phyloP scores from a whole-genome alignment of 2,888 invertebrate species.

The Ernsta delagoae region DNA sequence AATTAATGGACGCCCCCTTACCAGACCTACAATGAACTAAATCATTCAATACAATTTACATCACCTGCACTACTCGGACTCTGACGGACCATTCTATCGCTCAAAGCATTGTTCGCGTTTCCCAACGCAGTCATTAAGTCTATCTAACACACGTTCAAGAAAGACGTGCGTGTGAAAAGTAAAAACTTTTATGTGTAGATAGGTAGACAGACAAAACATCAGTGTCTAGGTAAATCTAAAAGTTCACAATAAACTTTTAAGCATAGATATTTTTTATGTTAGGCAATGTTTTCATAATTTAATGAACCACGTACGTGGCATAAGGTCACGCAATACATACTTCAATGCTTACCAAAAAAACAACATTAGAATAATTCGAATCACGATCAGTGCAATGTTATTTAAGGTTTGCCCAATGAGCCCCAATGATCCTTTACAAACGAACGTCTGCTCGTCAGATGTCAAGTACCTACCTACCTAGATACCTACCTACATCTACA shows the following conservation, averaged over 20 bases:
- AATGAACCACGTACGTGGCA: not conserved
- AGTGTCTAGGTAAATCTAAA: too few species aligned
- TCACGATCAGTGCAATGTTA: conserved; percentile 43
- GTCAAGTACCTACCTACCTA: not conserved
- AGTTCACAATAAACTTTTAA: too few species aligned
- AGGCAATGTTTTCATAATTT: not conserved
- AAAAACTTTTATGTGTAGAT: not conserved
- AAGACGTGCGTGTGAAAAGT: conserved; percentile 18
- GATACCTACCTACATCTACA: too few species aligned
- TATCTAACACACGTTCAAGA: conserved; percentile 12
- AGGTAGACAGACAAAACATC: too few species aligned
- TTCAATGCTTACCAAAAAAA: conserved; percentile 40
- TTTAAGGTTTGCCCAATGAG: conserved; percentile 42
- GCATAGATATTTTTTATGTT: not conserved
- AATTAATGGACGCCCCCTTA: too few species aligned
- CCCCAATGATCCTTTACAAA: conserved; percentile 22
- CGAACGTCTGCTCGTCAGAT: not conserved
- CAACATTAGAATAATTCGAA: conserved; percentile 46
- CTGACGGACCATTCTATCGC: not conserved
- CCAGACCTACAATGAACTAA: conserved; percentile 13
- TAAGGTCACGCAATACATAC: conserved; percentile 40
- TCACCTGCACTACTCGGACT: too few species aligned
- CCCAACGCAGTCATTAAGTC: conserved; percentile 23
- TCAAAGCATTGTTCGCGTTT: conserved; percentile 20
- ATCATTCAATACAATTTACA: not conserved